Percentiles rank a stretch among this genome's conserved stretches.
These are phyloP conservation scores for Myotis vivesi DNA, from an alignment of 2,797 vertebrate species.

Conservation along the genomic window DNA sequence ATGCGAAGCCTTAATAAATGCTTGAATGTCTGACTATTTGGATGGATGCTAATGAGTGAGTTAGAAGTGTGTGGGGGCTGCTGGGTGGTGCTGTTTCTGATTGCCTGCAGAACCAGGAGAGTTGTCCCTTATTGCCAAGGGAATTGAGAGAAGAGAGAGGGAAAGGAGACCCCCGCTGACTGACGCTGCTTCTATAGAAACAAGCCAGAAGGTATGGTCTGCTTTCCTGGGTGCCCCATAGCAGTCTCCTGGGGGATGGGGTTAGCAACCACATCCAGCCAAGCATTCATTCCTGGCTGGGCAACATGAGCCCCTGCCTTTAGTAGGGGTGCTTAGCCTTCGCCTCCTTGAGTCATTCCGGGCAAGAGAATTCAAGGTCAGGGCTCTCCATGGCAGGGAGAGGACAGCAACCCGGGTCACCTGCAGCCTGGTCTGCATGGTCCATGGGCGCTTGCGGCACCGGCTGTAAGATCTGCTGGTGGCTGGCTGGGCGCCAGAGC, in stretches of 20 bases:
- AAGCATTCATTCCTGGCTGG: not conserved
- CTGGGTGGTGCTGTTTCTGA: conserved; percentile 38
- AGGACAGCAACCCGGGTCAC: conserved; percentile 79
- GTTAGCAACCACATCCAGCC: not conserved
- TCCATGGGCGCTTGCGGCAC: conserved; percentile 79
- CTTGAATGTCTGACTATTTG: conserved; percentile 49
- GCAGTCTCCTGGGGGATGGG: not conserved
- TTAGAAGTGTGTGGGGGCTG: conserved; percentile 64
- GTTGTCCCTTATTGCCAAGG: conserved; percentile 51
- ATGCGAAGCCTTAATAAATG: conserved; percentile 47
- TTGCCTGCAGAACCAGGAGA: conserved; percentile 45
- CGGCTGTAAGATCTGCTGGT: conserved; percentile 84
- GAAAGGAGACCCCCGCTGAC: not conserved
- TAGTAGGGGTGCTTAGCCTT: not conserved
- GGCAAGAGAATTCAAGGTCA: conserved; percentile 81
- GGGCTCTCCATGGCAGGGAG: not conserved
- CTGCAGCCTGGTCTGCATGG: conserved; percentile 81
- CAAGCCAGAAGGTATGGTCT: not conserved
- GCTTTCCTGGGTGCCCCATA: not conserved
- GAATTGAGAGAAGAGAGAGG: not conserved
- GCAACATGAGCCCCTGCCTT: conserved; percentile 9
- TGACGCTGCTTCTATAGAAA: not conserved
- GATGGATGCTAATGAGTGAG: conserved; percentile 59
- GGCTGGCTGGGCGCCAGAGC: conserved; percentile 85
- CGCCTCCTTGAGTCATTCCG: conserved; percentile 2